Percentiles rank a stretch among this genome's conserved stretches.
Conservation (phyloP, 2,888 invertebrate species). For the Eupithecia inturbata region DNA sequence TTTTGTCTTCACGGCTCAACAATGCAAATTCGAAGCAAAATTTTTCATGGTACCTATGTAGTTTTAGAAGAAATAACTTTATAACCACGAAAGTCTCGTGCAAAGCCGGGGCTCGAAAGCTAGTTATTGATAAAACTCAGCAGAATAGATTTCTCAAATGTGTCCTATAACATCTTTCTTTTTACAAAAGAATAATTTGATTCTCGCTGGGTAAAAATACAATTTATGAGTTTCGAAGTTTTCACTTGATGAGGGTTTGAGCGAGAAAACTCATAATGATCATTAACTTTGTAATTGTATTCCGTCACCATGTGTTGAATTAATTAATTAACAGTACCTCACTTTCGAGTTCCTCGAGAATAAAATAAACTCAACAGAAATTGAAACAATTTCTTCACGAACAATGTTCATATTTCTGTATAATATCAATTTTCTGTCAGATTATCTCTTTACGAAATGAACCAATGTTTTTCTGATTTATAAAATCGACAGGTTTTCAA, state of each 20-base stretch:
- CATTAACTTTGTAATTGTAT: constrained; percentile 13
- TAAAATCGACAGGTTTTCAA: neutral
- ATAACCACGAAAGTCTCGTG: neutral
- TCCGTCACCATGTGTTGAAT: neutral
- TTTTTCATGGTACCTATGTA: no score
- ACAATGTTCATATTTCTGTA: neutral
- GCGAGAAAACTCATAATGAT: constrained; percentile 17
- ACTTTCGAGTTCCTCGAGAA: neutral
- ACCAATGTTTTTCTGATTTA: neutral
- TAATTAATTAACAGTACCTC: neutral
- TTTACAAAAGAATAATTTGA: neutral
- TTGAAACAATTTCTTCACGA: neutral
- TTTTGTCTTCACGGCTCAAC: neutral
- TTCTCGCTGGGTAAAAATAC: neutral
- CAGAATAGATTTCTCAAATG: neutral
- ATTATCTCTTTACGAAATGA: neutral
- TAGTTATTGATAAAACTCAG: neutral
- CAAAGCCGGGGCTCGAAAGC: neutral
- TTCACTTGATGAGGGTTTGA: constrained; percentile 18
- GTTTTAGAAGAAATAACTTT: neutral
- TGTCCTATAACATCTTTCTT: neutral
- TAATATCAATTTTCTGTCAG: constrained; percentile 1
- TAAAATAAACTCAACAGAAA: neutral
- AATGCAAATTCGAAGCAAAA: neutral
- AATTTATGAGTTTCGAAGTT: neutral